Evolutionary conservation across 2,113 vertebrate species (phyloP).

Genomic region (Gulo gulo): DNA sequence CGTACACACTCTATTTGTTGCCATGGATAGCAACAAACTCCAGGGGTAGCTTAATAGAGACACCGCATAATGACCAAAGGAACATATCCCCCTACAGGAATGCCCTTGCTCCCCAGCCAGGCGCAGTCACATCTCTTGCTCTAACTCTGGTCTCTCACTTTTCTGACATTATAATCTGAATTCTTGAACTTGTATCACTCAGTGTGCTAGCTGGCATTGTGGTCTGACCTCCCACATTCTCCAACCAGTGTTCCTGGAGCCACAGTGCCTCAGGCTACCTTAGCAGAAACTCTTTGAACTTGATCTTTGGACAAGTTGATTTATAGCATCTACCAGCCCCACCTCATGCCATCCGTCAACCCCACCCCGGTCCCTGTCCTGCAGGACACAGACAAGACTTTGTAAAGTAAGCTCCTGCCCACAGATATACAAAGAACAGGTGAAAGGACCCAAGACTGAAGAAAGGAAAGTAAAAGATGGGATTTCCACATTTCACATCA

Average conservation of each 20-base stretch:
- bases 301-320: background rate
- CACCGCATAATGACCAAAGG: background rate
- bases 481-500: background rate
- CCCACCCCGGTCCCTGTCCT: background rate
- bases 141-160: background rate
- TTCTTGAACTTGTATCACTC: background rate
- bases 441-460: background rate
- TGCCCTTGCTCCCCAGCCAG: background rate
- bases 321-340: background rate
- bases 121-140: accelerated
- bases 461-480: background rate
- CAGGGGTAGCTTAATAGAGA: background rate
- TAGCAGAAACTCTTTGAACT: background rate
- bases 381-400: background rate
- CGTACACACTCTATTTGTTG: no score
- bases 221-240: background rate
- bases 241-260: background rate
- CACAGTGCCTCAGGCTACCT: background rate
- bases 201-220: no score
- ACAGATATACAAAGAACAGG: background rate
- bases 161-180: background rate
- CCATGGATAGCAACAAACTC: background rate
- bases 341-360: background rate
- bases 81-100: background rate
- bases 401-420: background rate